A percentile compares a stretch with the other conserved stretches of the same genome.
These are phyloP conservation scores for Papilio xuthus DNA, from an alignment of 1,140 invertebrate genomes.

Conservation along the genomic window DNA sequence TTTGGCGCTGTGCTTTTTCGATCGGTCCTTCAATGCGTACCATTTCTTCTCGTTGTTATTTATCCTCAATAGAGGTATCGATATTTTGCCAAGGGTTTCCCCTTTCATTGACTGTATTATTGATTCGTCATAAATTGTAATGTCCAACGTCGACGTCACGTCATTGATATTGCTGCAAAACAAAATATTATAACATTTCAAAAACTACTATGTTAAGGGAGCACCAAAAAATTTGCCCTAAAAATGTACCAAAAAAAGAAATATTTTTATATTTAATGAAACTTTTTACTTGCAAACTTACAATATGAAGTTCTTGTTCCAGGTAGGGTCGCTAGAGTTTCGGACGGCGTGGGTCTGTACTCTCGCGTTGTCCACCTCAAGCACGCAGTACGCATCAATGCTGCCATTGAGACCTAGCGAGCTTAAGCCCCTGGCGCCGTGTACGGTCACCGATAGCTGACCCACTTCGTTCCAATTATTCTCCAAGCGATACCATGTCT, in stretches of 20 bases:
- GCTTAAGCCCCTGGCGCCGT: conserved; percentile 62
- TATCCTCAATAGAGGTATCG: conserved; percentile 70
- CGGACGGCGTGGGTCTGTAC: conserved; percentile 66
- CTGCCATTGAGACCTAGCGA: conserved; percentile 65
- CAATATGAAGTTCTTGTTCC: conserved; percentile 74
- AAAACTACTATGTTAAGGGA: background rate
- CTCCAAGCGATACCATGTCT: conserved; percentile 70
- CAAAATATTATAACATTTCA: conserved; percentile 24
- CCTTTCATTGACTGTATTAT: conserved; percentile 81
- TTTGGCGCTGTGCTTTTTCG: conserved; percentile 59
- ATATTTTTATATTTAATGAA: too few species aligned
- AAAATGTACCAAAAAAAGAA: too few species aligned
- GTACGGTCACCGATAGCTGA: conserved; percentile 65
- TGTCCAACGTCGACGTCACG: conserved; percentile 69
- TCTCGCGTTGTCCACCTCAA: conserved; percentile 72
- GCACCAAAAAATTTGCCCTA: too few species aligned
- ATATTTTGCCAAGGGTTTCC: conserved; percentile 72
- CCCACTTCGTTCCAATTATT: conserved; percentile 68
- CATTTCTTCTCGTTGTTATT: conserved; percentile 73
- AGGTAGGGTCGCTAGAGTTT: conserved; percentile 63
- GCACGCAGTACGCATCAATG: conserved; percentile 67
- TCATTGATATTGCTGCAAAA: conserved; percentile 66
- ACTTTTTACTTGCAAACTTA: conserved; percentile 48
- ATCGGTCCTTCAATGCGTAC: conserved; percentile 69
- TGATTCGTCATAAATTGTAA: conserved; percentile 69